phyloP scores from a whole-genome alignment of 2,888 invertebrate species.

The Ophion costatus region DNA sequence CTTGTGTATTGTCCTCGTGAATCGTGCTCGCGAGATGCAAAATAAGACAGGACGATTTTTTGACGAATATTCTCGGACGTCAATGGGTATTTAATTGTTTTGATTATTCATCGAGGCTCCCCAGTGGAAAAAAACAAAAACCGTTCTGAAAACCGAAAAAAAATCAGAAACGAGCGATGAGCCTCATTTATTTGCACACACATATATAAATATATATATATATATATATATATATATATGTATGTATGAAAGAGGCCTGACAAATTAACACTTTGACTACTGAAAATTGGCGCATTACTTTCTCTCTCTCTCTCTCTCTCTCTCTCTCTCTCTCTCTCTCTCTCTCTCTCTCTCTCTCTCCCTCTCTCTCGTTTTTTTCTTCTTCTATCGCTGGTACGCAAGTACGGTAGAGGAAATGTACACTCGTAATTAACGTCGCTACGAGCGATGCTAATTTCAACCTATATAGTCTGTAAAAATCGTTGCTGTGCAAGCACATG shows the following conservation, averaged over 20 bases:
- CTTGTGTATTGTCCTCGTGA: conserved; percentile 32
- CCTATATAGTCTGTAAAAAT: conserved; percentile 79
- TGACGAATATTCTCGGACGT: too few species aligned
- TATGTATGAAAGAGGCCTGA: background rate
- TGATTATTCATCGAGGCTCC: too few species aligned
- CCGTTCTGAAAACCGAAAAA: background rate
- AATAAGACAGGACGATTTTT: background rate
- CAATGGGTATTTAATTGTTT: too few species aligned
- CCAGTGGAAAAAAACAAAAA: too few species aligned
- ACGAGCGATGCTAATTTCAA: conserved; percentile 79
- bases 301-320: background rate
- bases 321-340: background rate
- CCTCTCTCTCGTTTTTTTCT: background rate
- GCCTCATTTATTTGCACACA: background rate
- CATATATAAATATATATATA: background rate
- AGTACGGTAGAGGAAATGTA: conserved; percentile 62
- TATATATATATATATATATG: background rate
- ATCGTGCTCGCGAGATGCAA: conserved; percentile 38
- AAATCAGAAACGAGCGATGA: background rate
- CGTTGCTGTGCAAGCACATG: conserved; percentile 72
- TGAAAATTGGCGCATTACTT: background rate
- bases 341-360: background rate
- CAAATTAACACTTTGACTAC: background rate
- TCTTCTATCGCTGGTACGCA: background rate
- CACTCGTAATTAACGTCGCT: conserved; percentile 75